A percentile compares a stretch with the other conserved stretches of the same genome.
These are phyloP conservation scores for Barbus barbus DNA, from an alignment of 2,113 vertebrate genomes.

Conservation along the genomic window DNA sequence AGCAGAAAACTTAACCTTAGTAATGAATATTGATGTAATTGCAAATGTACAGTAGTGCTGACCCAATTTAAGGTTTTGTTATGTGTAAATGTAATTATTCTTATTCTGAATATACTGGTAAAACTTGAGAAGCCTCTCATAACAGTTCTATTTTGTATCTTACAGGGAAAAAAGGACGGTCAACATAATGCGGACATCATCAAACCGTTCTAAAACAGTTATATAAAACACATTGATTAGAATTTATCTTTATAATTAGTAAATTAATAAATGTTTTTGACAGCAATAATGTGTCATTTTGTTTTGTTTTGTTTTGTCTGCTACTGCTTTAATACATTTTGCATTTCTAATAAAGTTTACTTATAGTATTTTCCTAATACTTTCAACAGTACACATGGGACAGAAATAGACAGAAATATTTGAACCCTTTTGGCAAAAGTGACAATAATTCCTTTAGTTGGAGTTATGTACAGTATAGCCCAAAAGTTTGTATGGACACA, in stretches of 20 bases:
- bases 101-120: neutral
- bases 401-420: no score
- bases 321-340: no score
- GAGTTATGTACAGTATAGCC: no score
- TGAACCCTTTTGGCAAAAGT: no score
- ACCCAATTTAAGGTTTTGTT: neutral
- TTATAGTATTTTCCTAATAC: no score
- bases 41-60: neutral
- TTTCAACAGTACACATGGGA: no score
- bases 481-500: no score
- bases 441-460: no score
- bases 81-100: no score
- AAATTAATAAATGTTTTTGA: neutral
- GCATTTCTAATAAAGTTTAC: no score
- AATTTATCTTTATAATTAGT: slow-evolving; percentile 10
- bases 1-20: neutral
- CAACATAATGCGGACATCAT: neutral
- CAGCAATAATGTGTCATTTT: no score
- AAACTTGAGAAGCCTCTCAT: neutral
- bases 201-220: neutral
- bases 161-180: neutral
- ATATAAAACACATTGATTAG: neutral
- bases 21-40: neutral
- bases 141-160: neutral
- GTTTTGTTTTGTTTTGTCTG: no score